A percentile compares a stretch with the other conserved stretches of the same genome.
Conservation (phyloP, 1,140 invertebrate species). For the Helicoverpa zea region DNA sequence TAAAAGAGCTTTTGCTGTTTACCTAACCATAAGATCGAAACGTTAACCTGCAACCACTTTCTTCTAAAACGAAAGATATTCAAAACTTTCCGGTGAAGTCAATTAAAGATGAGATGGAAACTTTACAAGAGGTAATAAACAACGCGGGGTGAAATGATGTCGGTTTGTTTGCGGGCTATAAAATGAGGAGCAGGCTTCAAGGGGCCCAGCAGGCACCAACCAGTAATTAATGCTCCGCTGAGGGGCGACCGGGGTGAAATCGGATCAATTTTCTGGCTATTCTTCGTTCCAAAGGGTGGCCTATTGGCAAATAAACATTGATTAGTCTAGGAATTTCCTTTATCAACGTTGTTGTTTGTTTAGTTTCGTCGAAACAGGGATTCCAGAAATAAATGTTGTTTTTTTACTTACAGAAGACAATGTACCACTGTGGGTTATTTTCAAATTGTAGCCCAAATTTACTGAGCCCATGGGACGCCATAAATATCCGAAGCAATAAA, state of each 20-base stretch:
- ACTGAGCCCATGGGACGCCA: conserved; percentile 69
- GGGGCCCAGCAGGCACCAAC: conserved; percentile 65
- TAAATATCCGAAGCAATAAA: conserved; percentile 79
- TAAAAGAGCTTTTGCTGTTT: background rate
- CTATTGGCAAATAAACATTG: conserved; percentile 69
- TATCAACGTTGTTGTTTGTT: background rate
- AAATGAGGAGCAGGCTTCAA: conserved; percentile 69
- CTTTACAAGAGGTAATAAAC: conserved; percentile 74
- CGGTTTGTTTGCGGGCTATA: conserved; percentile 81
- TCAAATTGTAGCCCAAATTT: conserved; percentile 71
- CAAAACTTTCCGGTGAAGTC: conserved; percentile 58
- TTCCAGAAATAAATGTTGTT: background rate
- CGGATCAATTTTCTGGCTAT: conserved; percentile 81
- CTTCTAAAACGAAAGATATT: conserved; percentile 54
- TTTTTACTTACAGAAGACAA: conserved; percentile 18
- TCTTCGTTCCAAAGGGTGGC: conserved; percentile 69
- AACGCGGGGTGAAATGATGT: conserved; percentile 73
- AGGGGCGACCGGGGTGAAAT: conserved; percentile 78
- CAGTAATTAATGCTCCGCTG: conserved; percentile 81
- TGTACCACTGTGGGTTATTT: conserved; percentile 63
- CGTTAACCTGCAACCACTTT: conserved; percentile 10
- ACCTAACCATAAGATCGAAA: conserved; percentile 22
- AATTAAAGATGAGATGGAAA: conserved; percentile 65
- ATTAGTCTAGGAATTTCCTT: conserved; percentile 44
- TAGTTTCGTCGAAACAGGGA: background rate